Base-by-base conservation (phyloP, 2,888 invertebrate species). In the Pyrgus malvae region DNA sequence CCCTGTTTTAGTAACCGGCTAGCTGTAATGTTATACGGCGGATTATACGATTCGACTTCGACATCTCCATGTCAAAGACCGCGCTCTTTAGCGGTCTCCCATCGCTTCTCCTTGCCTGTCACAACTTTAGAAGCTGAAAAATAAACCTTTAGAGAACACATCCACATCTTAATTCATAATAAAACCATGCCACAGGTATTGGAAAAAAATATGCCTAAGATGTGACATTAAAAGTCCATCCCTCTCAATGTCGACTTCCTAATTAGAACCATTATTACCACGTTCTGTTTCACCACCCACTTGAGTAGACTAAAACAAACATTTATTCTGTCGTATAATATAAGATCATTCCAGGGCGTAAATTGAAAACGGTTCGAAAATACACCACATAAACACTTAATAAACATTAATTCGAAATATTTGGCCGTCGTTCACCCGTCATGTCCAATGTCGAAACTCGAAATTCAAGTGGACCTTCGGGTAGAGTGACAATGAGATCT, bases 321-420 rank as follows among this genome's bases (percentile, higher is more conserved):
- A 27, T 42, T 27, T 48, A 25, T 27, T 35, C 9, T 37, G 19
- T 48, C 12, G 21, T 25, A 14, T 48, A 45, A 45, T 45, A 19
- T 14, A 46, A 5, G 29, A 8, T 19, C 25, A 12, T 12, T 21
- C 5, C 11, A 31, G 23, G 50, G 49, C 57, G 56, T 61, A n/a
- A 68, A 68, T 69, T 68, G 65, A 62, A 65, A 65, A 59, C 56
- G 53, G 55, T 55, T 56, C 64, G 58, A 62, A 62, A 61, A 68
- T 63, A 66, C 58, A 61, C 59, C 59, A 60, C 61, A 67, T 68
- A 69, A 69, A 70, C 68, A 67, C 70, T 72, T 72, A 74, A 71
- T 75, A 73, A 71, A 72, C 68, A 69, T 69, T 76, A 70, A 78
- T 78, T 82, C 77, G 70, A 78, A 80, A 77, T 80, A 76, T 77